phyloP scores from a whole-genome alignment of 1,140 invertebrate genomes.

The Mactra quadrangularis region DNA sequence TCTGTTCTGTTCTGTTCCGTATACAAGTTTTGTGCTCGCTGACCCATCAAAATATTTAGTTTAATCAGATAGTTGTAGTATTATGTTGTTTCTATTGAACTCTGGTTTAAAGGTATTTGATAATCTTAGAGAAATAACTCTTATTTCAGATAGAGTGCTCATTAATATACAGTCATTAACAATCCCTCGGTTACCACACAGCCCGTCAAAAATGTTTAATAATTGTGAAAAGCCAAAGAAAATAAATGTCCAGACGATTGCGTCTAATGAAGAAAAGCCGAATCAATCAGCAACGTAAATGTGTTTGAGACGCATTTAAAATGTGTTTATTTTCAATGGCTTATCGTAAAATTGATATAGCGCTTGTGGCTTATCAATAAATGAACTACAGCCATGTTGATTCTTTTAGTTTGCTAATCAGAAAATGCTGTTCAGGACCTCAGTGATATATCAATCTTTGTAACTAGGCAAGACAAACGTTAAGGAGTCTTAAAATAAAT shows the following conservation, averaged over 20 bases:
- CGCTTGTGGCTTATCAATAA: conserved; percentile 51
- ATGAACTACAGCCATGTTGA: conserved; percentile 49
- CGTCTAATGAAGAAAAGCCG: conserved; percentile 40
- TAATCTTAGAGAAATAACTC: conserved; percentile 41
- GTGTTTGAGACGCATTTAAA: conserved; percentile 64
- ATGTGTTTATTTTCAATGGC: conserved; percentile 63
- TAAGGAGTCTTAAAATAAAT: conserved; percentile 39
- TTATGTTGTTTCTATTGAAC: too few species aligned
- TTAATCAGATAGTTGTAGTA: too few species aligned
- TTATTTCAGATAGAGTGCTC: conserved; percentile 47
- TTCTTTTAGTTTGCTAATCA: conserved; percentile 53
- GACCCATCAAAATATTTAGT: too few species aligned
- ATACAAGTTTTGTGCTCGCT: too few species aligned
- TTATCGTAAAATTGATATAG: conserved; percentile 38
- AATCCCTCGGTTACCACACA: conserved; percentile 42
- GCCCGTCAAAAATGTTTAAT: conserved; percentile 57
- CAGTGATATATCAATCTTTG: conserved; percentile 5
- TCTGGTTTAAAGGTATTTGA: conserved; percentile 15
- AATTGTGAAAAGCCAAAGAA: conserved; percentile 28
- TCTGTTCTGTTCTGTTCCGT: too few species aligned
- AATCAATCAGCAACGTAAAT: conserved; percentile 61
- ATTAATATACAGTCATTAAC: conserved; percentile 40
- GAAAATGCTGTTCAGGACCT: conserved; percentile 29
- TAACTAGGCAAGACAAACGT: conserved; percentile 51
- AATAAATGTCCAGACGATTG: conserved; percentile 51